Evolutionary conservation across 2,113 vertebrate species (phyloP), one percentile per base, ranked within the genome.

Genomic region (Emydura subglobosa): DNA sequence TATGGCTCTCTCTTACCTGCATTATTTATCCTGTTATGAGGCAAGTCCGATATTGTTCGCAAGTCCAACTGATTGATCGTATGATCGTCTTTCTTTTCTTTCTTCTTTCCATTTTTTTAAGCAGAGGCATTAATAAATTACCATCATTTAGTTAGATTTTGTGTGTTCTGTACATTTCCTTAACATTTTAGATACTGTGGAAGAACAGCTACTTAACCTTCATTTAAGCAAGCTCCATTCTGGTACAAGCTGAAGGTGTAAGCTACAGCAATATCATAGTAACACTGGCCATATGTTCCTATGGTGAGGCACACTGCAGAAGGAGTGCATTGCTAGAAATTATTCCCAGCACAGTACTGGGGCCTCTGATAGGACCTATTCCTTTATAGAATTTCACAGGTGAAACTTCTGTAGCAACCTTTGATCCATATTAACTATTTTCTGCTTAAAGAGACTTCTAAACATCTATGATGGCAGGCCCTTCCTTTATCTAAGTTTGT

Each of bases 101-200:
- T 31, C 4, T 2, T 50, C 34, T 59, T 27, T 25, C 55, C 54
- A 5, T 68, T 72, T 49, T 47, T 31, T 31, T 81, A 79, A 80
- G 3, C 54, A 87, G 42, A 92, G 13, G 93, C 96, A 92, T 97
- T 96, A 94, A 94, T 85, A 87, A 85, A 91, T 92, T 54, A 59
- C 81, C 81, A 57, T 44, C 5, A 6, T 72, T 72, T 72, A 72
- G 68, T 76, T 76, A 76, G 72, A 44, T 44, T 27, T 44, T 76
- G 72, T 76, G 42, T 24, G 19, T 76, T 76, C 9, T 27, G 42
- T 44, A 44, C 42, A 47, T 76, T 27, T 76, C 24, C 72, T 76
- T 76, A 27, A 76, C 24, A 76, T 76, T 25, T 44, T 76, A 44
- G 5, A 44, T 12, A 22, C 72, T 44, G 72, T 42, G 68, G 42